A percentile compares a stretch with the other conserved stretches of the same genome.
phyloP scores from a whole-genome alignment of 2,113 vertebrate genomes.

The Spea bombifrons region DNA sequence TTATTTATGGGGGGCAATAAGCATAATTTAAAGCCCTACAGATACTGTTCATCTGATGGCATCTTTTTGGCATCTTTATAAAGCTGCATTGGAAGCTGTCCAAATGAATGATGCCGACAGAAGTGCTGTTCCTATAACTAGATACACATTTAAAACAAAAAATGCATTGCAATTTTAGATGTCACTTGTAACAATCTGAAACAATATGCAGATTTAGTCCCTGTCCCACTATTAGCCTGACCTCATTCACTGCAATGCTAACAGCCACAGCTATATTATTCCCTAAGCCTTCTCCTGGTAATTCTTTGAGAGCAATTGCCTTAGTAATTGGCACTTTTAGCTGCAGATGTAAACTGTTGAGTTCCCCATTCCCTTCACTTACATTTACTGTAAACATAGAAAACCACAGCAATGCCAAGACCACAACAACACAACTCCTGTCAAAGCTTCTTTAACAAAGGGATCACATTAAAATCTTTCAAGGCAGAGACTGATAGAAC shows the following conservation, averaged over 20 bases:
- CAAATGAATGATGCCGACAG: too few relatives aligned
- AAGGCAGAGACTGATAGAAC: slow-evolving; percentile 46
- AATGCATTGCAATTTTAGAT: not conserved
- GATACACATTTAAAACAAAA: too few relatives aligned
- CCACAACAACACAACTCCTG: slow-evolving; percentile 13
- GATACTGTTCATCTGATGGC: too few relatives aligned
- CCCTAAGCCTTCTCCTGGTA: not conserved
- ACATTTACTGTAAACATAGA: slow-evolving; percentile 7
- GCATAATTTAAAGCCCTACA: too few relatives aligned
- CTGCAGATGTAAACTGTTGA: slow-evolving; percentile 8
- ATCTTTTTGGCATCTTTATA: too few relatives aligned
- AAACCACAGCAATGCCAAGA: slow-evolving; percentile 1
- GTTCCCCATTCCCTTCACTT: not conserved
- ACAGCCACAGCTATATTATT: slow-evolving; percentile 7
- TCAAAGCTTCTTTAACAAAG: not conserved
- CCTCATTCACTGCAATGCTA: not conserved
- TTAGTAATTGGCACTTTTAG: slow-evolving; percentile 15
- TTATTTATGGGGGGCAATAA: too few relatives aligned
- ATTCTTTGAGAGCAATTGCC: not conserved
- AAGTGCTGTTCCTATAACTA: too few relatives aligned
- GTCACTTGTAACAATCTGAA: not conserved
- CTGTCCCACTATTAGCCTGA: not conserved
- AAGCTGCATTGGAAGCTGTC: too few relatives aligned
- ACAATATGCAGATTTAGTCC: not conserved
- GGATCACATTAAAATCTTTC: slow-evolving; percentile 27